Conservation (phyloP, 2,797 vertebrate genomes). For the Parauchenoglanis punctatus region DNA sequence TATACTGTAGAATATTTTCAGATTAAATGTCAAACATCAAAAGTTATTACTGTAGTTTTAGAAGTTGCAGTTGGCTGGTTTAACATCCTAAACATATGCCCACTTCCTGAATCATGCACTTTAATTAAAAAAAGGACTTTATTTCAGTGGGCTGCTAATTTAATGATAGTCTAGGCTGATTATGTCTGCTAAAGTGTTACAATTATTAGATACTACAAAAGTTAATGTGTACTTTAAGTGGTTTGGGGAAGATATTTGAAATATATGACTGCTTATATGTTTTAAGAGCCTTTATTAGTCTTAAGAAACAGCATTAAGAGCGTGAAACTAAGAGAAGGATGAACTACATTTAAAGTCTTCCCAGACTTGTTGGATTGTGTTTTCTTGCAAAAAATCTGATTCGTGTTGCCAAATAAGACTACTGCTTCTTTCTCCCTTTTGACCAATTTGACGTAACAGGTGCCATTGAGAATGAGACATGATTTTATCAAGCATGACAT, state of each 20-base stretch:
- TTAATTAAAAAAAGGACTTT: not conserved
- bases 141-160: not conserved
- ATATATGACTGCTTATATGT: not conserved
- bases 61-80: not conserved
- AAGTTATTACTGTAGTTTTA: not conserved
- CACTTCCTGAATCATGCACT: not conserved
- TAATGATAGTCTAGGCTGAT: not conserved
- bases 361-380: not conserved
- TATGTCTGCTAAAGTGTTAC: not conserved
- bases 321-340: not conserved
- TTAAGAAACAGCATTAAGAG: not conserved
- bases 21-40: not conserved
- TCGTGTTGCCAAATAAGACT: conserved; percentile 24
- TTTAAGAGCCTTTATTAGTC: not conserved
- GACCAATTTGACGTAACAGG: conserved; percentile 30
- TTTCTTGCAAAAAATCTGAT: conserved; percentile 17
- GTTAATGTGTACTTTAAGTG: not conserved
- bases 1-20: not conserved
- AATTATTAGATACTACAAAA: not conserved
- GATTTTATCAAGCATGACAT: conserved; percentile 49
- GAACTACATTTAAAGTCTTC: not conserved
- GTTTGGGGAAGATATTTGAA: not conserved
- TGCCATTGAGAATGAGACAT: conserved; percentile 47
- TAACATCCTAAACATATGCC: not conserved
- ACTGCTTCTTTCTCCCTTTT: conserved; percentile 27